Percentiles rank a stretch among this genome's conserved stretches.
These are phyloP conservation scores for Phaetusa simplex DNA, from an alignment of 2,113 vertebrate genomes.

Conservation along the genomic window DNA sequence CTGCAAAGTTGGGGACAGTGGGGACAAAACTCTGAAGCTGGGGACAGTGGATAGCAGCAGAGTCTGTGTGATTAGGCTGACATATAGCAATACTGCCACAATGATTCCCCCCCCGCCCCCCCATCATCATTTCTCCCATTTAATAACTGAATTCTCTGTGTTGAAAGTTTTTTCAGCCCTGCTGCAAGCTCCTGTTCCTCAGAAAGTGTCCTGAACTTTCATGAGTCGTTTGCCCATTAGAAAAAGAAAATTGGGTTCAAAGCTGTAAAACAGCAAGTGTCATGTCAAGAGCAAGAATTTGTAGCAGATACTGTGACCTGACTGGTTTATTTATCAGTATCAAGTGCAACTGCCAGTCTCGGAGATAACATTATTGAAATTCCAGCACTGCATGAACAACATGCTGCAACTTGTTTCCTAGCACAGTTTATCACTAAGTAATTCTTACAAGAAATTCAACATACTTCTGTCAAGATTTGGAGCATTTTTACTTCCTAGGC, in stretches of 20 bases:
- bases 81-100: background rate
- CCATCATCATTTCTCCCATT: background rate
- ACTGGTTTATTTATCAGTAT: constrained; percentile 25
- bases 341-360: background rate
- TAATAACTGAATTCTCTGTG: background rate
- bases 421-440: background rate
- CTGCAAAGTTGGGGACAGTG: background rate
- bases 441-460: background rate
- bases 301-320: background rate
- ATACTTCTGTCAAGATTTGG: background rate
- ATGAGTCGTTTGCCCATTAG: background rate
- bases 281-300: background rate
- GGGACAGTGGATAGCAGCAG: background rate
- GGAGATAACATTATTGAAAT: constrained; percentile 35
- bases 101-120: fast-evolving
- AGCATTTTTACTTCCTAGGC: background rate
- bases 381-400: background rate
- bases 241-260: background rate
- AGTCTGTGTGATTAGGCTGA: background rate
- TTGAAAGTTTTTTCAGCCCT: background rate
- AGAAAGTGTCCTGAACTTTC: background rate
- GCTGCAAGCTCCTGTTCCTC: background rate
- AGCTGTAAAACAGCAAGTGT: background rate
- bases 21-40: background rate
- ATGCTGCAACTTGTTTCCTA: constrained; percentile 15